phyloP scores from a whole-genome alignment of 37 sponge, comb jelly and placozoan species.

The Lycopodina hypogea region DNA sequence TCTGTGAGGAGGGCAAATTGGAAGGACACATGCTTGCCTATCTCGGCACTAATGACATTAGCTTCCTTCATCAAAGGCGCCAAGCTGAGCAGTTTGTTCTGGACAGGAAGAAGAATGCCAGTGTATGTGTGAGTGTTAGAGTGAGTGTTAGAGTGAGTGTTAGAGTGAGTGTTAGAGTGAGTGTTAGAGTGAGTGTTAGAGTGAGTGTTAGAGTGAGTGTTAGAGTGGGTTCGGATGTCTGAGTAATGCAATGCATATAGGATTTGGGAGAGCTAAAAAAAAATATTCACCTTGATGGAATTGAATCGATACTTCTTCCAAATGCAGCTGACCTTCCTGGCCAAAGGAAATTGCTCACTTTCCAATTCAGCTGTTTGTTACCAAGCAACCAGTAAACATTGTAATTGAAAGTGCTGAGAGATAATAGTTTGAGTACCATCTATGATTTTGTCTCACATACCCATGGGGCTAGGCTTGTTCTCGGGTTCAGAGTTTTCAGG shows the following conservation, averaged over 20 bases:
- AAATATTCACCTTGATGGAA: slow-evolving; percentile 54
- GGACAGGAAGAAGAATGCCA: background rate
- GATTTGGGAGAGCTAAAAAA: background rate
- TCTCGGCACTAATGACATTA: slow-evolving; percentile 86
- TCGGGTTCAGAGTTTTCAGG: too few species aligned
- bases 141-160: background rate
- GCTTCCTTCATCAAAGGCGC: slow-evolving; percentile 89
- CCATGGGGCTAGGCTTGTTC: background rate
- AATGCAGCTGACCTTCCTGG: slow-evolving; percentile 34
- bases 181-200: background rate
- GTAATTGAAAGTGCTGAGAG: too few species aligned
- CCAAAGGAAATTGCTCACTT: slow-evolving; percentile 36
- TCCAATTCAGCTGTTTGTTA: slow-evolving; percentile 45
- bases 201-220: too few species aligned
- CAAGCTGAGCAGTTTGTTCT: slow-evolving; percentile 62
- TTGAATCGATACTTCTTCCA: slow-evolving; percentile 81
- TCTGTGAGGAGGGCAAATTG: slow-evolving; percentile 78
- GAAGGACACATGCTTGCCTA: slow-evolving; percentile 80
- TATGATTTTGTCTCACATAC: background rate
- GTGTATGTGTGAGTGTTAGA: background rate
- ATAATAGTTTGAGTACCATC: background rate
- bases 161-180: background rate
- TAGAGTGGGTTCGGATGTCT: too few species aligned
- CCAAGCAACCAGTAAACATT: background rate
- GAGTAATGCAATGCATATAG: too few species aligned